Percentiles rank a stretch among this genome's conserved stretches.
phyloP scores from a whole-genome alignment of 2,888 invertebrate genomes.

The Lingula anatina region DNA sequence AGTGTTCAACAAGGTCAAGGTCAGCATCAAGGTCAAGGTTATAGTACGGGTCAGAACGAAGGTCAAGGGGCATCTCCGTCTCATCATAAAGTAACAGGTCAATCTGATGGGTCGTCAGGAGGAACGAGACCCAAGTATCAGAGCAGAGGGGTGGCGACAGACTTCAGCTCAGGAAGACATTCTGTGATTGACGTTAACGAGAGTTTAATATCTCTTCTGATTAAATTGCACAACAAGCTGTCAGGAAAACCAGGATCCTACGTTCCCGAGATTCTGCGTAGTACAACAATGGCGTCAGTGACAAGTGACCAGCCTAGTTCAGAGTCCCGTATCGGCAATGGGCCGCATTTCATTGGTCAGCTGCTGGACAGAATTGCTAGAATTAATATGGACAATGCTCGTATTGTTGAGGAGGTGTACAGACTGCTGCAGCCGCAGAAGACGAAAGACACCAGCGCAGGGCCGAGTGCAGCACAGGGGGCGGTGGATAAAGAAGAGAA shows the following conservation, averaged over 20 bases:
- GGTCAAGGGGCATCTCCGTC: too few relatives aligned
- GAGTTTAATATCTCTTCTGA: slow-evolving; percentile 81
- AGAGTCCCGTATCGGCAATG: slow-evolving; percentile 67
- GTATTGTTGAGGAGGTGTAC: slow-evolving; percentile 64
- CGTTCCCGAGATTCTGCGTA: slow-evolving; percentile 39
- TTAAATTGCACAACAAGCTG: slow-evolving; percentile 85
- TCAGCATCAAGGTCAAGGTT: too few relatives aligned
- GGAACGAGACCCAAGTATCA: slow-evolving; percentile 21
- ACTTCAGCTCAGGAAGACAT: slow-evolving; percentile 18
- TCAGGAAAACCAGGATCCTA: slow-evolving; percentile 78
- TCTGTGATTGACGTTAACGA: slow-evolving; percentile 38
- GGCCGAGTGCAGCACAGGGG: slow-evolving; percentile 9
- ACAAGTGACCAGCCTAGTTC: slow-evolving; percentile 14
- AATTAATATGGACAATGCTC: slow-evolving; percentile 22
- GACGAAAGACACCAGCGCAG: slow-evolving; percentile 12
- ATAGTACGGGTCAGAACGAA: too few relatives aligned
- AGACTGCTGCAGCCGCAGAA: slow-evolving; percentile 68
- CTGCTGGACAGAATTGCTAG: slow-evolving; percentile 62
- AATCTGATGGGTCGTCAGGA: neutral
- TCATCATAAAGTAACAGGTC: too few relatives aligned
- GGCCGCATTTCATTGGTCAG: slow-evolving; percentile 78
- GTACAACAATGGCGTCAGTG: slow-evolving; percentile 9
- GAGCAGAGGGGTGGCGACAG: slow-evolving; percentile 26
- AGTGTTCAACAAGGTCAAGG: too few relatives aligned
- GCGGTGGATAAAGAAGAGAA: slow-evolving; percentile 24